A percentile compares a stretch with the other conserved stretches of the same genome.
Evolutionary conservation across 2,888 invertebrate species (phyloP).

Genomic region (Clostera curtula): DNA sequence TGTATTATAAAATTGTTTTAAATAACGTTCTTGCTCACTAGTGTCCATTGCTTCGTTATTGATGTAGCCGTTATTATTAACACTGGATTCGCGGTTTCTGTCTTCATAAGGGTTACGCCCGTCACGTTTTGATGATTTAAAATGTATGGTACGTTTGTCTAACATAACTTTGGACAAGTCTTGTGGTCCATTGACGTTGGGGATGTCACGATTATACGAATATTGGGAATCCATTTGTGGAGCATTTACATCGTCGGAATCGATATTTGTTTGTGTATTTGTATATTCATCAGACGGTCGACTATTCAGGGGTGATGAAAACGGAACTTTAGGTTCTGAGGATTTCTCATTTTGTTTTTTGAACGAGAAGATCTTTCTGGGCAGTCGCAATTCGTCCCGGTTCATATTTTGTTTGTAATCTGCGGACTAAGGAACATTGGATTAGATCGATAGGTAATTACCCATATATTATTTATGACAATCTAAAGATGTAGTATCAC

Average conservation of each 20-base stretch:
- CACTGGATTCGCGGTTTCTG: conserved; percentile 23
- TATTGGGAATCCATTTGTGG: conserved; percentile 24
- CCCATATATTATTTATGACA: not conserved
- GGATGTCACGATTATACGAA: conserved; percentile 20
- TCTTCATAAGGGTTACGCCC: conserved; percentile 35
- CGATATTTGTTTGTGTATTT: no score
- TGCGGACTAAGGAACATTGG: conserved; percentile 24
- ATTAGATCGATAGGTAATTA: not conserved
- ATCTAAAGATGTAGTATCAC: not conserved
- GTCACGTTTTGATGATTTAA: conserved; percentile 25
- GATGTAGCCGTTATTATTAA: conserved; percentile 28
- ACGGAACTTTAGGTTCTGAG: conserved; percentile 14
- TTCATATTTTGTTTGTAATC: conserved; percentile 23
- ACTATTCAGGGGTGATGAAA: conserved; percentile 15
- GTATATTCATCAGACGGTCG: conserved; percentile 23
- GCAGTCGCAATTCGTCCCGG: conserved; percentile 24
- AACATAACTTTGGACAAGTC: conserved; percentile 18
- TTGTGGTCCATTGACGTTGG: conserved; percentile 22
- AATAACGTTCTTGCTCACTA: conserved; percentile 25
- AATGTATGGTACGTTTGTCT: conserved; percentile 27
- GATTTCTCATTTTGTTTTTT: conserved; percentile 21
- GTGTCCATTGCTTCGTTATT: conserved; percentile 27
- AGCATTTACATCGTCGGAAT: conserved; percentile 22
- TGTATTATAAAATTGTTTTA: conserved; percentile 32
- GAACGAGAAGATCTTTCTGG: no score